Percentiles rank a stretch among this genome's conserved stretches.
Conservation (phyloP, 2,888 invertebrate genomes). For the Candidula unifasciata region DNA sequence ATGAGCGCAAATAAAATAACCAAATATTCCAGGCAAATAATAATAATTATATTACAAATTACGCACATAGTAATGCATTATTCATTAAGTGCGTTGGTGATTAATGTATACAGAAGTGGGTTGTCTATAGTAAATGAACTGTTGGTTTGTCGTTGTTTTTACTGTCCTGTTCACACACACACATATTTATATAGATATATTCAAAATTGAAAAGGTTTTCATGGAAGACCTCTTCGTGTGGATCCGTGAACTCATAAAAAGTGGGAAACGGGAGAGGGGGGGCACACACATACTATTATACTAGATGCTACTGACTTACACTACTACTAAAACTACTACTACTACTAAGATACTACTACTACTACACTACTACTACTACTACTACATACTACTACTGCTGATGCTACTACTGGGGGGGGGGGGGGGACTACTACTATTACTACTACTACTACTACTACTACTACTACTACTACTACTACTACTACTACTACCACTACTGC, state of each 20-base stretch:
- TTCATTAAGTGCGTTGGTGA: neutral
- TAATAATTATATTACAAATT: neutral
- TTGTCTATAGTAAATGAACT: too few species aligned
- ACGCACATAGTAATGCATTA: neutral
- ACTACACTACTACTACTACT: constrained; percentile 1
- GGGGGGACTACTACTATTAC: constrained; percentile 3
- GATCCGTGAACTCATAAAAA: too few species aligned
- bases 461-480: neutral
- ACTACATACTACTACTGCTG: neutral
- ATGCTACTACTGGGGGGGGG: neutral
- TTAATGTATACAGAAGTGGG: too few species aligned
- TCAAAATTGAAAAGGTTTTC: too few species aligned
- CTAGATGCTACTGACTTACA: neutral
- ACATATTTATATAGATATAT: neutral
- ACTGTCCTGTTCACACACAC: too few species aligned
- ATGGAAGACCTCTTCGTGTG: too few species aligned
- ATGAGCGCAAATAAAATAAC: neutral
- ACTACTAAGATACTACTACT: constrained; percentile 7
- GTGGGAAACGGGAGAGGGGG: too few species aligned
- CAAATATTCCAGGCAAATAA: neutral
- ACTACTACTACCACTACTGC: neutral
- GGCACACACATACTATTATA: neutral
- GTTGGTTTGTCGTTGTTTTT: too few species aligned
- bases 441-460: constrained; percentile 1
- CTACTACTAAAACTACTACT: constrained; percentile 11